Base-by-base conservation (phyloP, 1,140 invertebrate genomes). In the Dendroctonus ponderosae region DNA sequence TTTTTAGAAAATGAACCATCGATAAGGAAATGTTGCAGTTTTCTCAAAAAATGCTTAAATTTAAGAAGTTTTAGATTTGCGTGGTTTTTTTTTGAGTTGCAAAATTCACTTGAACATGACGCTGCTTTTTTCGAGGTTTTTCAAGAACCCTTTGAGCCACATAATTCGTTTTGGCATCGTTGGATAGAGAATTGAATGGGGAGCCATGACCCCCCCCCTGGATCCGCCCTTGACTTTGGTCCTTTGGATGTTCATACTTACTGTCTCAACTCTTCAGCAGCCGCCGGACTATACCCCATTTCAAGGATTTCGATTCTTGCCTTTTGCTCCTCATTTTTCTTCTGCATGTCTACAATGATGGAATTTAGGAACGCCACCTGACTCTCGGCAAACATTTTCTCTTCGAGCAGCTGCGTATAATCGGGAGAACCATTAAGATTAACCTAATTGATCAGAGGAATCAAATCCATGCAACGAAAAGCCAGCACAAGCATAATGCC, bases 351-450 rank as follows among this genome's bases (percentile, higher is more conserved):
- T 1, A 95, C 93, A 75, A 98, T 98, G 62, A 98, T 94, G 7
- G 94, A 94, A 82, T 98, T 97, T 5, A 98, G 82, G 79, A 98
- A 98, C 66, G 91, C 88, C 38, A 97, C 89, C 83, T 97, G 91
- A 49, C 85, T 84, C 66, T 89, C 85, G 9, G 85, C 81, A 61
- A 85, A 79, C 65, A 88, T 84, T 71, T 87, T 84, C 54, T 89
- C 88, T 74, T 89, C 85, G 58, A 84, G 70, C n/a, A 84, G 68
- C 69, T 80, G 74, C 44, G 82, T 80, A 70, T 67, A 78, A 80
- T 72, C 68, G 62, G 59, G 62, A 26, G 66, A 51, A 40, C 52
- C 44, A 62, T 70, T 71, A 68, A 44, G 63, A 38, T 50, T 67
- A 42, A 53, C 59, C 37, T 62, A 56, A 48, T 57, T 58, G 15